These are phyloP conservation scores for Rhinella marina DNA, from an alignment of 2,797 vertebrate species.

Conservation along the genomic window DNA sequence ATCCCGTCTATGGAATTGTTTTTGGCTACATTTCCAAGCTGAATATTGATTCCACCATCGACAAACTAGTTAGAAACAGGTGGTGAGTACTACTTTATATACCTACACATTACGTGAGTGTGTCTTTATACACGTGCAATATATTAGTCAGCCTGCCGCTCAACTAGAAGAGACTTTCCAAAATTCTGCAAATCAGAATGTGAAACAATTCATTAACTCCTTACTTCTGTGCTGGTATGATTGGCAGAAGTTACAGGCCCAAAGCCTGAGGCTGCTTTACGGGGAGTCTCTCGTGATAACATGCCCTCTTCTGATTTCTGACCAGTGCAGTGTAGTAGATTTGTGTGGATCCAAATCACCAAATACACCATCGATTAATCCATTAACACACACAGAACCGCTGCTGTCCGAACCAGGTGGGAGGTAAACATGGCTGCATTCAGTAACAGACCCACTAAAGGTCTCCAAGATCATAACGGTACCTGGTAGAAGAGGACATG, in stretches of 20 bases:
- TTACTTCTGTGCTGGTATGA: neutral
- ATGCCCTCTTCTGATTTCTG: no score
- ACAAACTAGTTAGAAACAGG: conserved; percentile 83
- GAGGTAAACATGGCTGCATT: no score
- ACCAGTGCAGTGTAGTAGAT: no score
- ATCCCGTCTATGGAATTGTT: conserved; percentile 82
- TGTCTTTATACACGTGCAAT: neutral
- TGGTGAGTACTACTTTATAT: conserved; percentile 77
- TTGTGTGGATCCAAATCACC: neutral
- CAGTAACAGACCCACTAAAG: no score
- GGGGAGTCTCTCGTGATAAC: neutral
- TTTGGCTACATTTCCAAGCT: conserved; percentile 89
- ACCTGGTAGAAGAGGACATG: no score
- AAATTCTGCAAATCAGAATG: neutral
- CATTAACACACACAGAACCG: neutral
- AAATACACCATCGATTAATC: neutral
- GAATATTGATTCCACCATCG: conserved; percentile 81
- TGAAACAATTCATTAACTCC: neutral
- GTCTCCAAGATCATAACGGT: no score
- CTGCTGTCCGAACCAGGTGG: no score
- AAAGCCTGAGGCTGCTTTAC: neutral
- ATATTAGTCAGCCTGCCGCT: neutral
- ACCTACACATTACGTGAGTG: neutral
- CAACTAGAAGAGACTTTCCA: neutral
- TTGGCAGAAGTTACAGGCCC: neutral